phyloP scores from a whole-genome alignment of 2,113 vertebrate genomes.

The Bungarus multicinctus region DNA sequence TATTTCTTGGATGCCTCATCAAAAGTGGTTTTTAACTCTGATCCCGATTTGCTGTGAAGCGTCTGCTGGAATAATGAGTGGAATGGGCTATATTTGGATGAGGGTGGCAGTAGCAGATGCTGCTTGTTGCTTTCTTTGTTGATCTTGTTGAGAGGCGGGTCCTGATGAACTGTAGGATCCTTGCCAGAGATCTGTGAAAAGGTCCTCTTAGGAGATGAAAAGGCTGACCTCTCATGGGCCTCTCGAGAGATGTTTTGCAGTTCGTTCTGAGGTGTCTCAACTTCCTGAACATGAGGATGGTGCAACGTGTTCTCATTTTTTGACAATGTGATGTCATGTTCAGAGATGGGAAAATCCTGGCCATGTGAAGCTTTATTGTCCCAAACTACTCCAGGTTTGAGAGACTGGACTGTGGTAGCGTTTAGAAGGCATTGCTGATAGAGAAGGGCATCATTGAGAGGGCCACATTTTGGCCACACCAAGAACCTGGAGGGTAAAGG shows the following conservation, averaged over 20 bases:
- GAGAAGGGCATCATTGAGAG: constrained; percentile 84
- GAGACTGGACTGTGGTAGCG: constrained; percentile 81
- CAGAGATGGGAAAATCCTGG: constrained; percentile 75
- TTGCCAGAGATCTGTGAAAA: constrained; percentile 76
- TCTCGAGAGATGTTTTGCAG: constrained; percentile 66
- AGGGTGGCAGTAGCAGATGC: constrained; percentile 47
- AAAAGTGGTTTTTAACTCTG: constrained; percentile 75
- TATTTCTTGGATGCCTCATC: constrained; percentile 85
- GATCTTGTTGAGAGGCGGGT: constrained; percentile 77
- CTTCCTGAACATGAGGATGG: constrained; percentile 63
- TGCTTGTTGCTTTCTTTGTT: constrained; percentile 79
- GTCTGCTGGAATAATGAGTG: constrained; percentile 86
- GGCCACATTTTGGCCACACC: constrained; percentile 88
- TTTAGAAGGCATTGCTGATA: constrained; percentile 94
- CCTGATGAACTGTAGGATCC: constrained; percentile 65
- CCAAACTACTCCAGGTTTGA: constrained; percentile 84
- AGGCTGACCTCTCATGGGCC: constrained; percentile 85
- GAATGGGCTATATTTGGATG: constrained; percentile 81
- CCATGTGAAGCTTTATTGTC: constrained; percentile 77
- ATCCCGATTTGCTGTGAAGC: constrained; percentile 72
- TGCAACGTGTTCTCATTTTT: constrained; percentile 79
- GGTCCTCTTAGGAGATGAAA: constrained; percentile 84
- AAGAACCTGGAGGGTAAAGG: constrained; percentile 84
- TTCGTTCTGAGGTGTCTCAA: constrained; percentile 62
- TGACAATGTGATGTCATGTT: constrained; percentile 66